Evolutionary conservation across 2,113 vertebrate species (phyloP).

Genomic region (Psephotus haematonotus): DNA sequence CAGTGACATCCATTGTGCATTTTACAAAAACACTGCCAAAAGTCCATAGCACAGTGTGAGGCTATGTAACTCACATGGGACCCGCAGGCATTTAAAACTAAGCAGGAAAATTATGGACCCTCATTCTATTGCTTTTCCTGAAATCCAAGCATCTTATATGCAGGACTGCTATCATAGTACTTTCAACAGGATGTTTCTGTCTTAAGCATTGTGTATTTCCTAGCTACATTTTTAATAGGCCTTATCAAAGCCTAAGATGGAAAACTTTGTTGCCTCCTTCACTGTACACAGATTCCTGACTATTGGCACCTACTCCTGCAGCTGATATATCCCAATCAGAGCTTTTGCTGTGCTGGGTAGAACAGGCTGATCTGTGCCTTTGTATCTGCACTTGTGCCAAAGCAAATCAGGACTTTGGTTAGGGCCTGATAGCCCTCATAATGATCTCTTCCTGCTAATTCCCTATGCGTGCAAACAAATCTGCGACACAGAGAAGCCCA

Average conservation of each 20-base stretch:
- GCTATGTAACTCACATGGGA: accelerated
- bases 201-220: not conserved
- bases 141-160: not conserved
- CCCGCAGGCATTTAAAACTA: not conserved
- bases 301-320: not conserved
- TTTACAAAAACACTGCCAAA: not conserved
- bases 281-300: not conserved
- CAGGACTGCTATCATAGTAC: not conserved
- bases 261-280: not conserved
- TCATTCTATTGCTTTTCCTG: not conserved
- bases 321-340: not conserved
- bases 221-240: not conserved
- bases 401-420: not conserved
- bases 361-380: not conserved
- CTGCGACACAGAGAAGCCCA: not conserved
- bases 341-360: not conserved
- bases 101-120: not conserved
- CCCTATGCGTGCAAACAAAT: not conserved
- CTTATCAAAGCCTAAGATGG: not conserved
- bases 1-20: not conserved
- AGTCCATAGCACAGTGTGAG: not conserved
- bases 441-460: not conserved
- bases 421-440: not conserved
- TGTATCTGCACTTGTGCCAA: not conserved
- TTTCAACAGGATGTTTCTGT: not conserved